Base-by-base conservation (phyloP, 2,113 vertebrate species). In the Hylia prasina region DNA sequence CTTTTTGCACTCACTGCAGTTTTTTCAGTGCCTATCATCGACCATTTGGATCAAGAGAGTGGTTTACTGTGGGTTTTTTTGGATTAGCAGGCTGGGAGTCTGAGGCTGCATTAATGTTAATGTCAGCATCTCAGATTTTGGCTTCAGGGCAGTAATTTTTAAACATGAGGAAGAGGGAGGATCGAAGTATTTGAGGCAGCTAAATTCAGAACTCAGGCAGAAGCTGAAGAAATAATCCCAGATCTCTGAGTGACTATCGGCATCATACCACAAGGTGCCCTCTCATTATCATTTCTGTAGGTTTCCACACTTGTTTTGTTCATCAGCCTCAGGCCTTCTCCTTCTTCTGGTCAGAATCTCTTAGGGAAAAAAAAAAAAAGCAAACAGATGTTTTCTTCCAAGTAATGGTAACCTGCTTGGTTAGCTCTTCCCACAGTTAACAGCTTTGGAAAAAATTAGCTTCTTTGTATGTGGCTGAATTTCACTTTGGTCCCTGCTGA, bases 71-170 rank as follows among this genome's bases (percentile, higher is more conserved):
- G 8, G 50, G 48, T 0, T 0, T 64, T 64, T 77, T 53, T 42
- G 13, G 66, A 61, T 92, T 54, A 95, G 39, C 47, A 86, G 50
- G 20, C 39, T 70, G 37, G 8, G 40, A 77, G 39, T 86, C 63
- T 58, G 73, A 66, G 33, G 20, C 56, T 77, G 50, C 82, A 81
- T 90, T 58, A 93, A 92, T 39, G 9, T 90, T 92, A 82, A 83
- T 50, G 66, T 42, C 35, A 88, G 39, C 53, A 66, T 54, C 58
- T 48, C 85, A 80, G 37, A 42, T 50, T 80, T 58, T 65, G 66
- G 66, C 79, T 79, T 72, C 54, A 81, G 76, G 86, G 73, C 70
- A 90, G 82, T 44, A 27, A 94, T 89, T 92, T 90, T 88, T 86
- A 92, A 86, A 47, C 30, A 57, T 4, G 15, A 86, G 30, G 45